Evolutionary conservation across 2,888 invertebrate genomes (phyloP).

Genomic region (Eulithis prunata): DNA sequence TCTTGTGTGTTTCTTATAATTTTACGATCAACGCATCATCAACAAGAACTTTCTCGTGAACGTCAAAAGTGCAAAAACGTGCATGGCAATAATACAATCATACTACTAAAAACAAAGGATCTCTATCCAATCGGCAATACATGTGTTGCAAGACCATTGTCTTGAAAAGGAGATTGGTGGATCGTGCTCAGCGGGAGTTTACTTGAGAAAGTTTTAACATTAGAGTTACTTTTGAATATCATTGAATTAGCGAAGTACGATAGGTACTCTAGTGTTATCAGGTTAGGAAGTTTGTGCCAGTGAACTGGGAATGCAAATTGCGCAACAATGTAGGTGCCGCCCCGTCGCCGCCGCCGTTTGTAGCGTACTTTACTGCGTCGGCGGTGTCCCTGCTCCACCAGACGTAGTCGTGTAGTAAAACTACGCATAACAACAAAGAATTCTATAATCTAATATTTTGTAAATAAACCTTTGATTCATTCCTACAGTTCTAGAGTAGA

Average conservation of each 20-base stretch:
- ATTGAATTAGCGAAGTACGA: slow-evolving; percentile 7
- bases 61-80: neutral
- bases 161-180: slow-evolving; percentile 17
- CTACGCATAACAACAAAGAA: slow-evolving; percentile 19
- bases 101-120: slow-evolving; percentile 20
- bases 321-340: slow-evolving; percentile 46
- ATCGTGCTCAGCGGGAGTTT: slow-evolving; percentile 23
- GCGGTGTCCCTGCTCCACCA: slow-evolving; percentile 21
- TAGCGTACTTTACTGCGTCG: slow-evolving; percentile 18
- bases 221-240: slow-evolving; percentile 6
- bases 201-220: slow-evolving; percentile 16
- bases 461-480: slow-evolving; percentile 20
- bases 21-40: neutral
- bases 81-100: slow-evolving; percentile 10
- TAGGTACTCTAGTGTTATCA: slow-evolving; percentile 22
- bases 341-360: slow-evolving; percentile 24
- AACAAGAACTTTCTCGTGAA: neutral
- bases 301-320: slow-evolving; percentile 50
- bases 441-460: slow-evolving; percentile 13
- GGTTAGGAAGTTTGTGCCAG: slow-evolving; percentile 45
- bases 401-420: slow-evolving; percentile 28
- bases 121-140: slow-evolving; percentile 21
- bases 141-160: slow-evolving; percentile 25
- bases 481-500: neutral
- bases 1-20: neutral